Evolutionary conservation across 2,797 vertebrate species (phyloP).

Genomic region (Erpetoichthys calabaricus): DNA sequence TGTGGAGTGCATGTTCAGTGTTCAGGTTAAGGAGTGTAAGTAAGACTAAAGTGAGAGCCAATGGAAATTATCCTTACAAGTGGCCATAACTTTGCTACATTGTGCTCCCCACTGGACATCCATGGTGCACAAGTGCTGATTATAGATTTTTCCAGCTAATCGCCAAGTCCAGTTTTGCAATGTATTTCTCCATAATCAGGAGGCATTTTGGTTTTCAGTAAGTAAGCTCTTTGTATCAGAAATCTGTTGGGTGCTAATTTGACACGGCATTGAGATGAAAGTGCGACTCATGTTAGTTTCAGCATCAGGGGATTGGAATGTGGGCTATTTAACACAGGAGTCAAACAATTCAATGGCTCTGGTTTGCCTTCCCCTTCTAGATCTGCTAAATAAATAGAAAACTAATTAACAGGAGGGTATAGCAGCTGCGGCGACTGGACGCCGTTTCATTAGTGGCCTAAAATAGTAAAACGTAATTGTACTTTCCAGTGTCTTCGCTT

Average conservation of each 20-base stretch:
- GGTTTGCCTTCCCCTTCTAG: slow-evolving; percentile 48
- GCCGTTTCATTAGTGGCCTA: slow-evolving; percentile 44
- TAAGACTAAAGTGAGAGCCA: too few species aligned
- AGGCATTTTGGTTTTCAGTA: slow-evolving; percentile 15
- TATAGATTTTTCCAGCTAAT: too few species aligned
- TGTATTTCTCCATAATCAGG: neutral
- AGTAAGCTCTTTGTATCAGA: slow-evolving; percentile 28
- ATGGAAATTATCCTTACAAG: too few species aligned
- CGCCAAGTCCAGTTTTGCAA: too few species aligned
- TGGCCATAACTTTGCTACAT: too few species aligned
- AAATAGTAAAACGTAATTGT: slow-evolving; percentile 21
- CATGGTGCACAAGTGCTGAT: too few species aligned
- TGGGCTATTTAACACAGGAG: slow-evolving; percentile 52
- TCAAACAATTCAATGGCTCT: slow-evolving; percentile 53
- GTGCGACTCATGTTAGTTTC: slow-evolving; percentile 46
- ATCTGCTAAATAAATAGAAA: slow-evolving; percentile 65
- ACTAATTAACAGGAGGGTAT: slow-evolving; percentile 54
- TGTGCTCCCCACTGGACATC: too few species aligned
- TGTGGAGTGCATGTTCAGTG: too few species aligned
- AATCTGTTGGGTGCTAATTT: slow-evolving; percentile 48
- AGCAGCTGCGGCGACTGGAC: slow-evolving; percentile 38
- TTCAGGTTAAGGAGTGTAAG: too few species aligned
- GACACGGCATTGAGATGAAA: slow-evolving; percentile 47
- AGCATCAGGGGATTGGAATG: slow-evolving; percentile 63
- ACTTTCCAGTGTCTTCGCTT: slow-evolving; percentile 18